phyloP scores from a whole-genome alignment of 1,140 invertebrate species.

The Ptiloglossa arizonensis region DNA sequence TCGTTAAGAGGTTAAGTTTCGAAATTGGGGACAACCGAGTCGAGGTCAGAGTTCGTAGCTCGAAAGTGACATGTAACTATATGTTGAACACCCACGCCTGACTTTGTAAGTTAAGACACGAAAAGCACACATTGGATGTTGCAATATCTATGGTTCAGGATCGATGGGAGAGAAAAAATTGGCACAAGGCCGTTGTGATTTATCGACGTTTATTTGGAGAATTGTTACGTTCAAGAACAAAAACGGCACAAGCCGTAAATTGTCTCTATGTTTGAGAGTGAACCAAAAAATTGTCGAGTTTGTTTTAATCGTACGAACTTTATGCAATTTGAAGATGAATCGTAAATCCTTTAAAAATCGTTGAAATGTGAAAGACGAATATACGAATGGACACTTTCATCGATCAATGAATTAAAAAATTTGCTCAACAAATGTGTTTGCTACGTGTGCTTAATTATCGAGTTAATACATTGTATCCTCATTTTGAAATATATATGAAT shows the following conservation, averaged over 20 bases:
- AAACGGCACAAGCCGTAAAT: background rate
- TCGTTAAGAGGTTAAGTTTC: constrained; percentile 71
- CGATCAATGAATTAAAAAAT: too few species aligned
- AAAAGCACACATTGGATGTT: background rate
- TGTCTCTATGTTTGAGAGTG: background rate
- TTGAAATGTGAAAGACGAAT: background rate
- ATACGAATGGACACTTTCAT: too few species aligned
- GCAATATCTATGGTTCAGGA: background rate
- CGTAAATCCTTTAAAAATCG: background rate
- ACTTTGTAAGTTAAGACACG: constrained; percentile 2
- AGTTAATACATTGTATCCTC: too few species aligned
- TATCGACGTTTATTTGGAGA: background rate
- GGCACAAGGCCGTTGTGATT: constrained; percentile 27
- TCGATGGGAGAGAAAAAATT: constrained; percentile 5
- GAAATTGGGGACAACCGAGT: constrained; percentile 69
- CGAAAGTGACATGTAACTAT: constrained; percentile 48
- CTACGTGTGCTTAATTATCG: too few species aligned
- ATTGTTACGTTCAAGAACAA: background rate
- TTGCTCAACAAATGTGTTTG: too few species aligned
- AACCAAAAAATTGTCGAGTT: background rate
- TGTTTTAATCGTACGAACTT: too few species aligned
- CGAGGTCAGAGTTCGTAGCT: constrained; percentile 60
- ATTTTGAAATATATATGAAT: too few species aligned
- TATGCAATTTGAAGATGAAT: too few species aligned
- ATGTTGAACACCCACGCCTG: constrained; percentile 46